Evolutionary conservation across 2,797 vertebrate genomes (phyloP).

Genomic region (Steatocranus sp.): DNA sequence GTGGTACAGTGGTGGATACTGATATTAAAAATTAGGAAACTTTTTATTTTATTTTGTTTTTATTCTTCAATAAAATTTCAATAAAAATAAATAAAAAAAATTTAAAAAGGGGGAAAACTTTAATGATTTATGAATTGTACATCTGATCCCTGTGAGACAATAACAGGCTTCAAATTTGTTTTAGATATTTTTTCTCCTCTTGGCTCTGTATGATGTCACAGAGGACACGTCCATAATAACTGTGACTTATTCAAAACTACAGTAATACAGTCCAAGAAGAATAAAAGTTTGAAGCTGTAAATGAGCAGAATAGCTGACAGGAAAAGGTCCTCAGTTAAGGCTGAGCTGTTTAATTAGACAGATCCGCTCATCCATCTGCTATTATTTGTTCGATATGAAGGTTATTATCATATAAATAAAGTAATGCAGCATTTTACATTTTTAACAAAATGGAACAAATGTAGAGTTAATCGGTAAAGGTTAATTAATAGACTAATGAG

Average conservation of each 20-base stretch:
- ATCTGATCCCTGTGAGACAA: neutral
- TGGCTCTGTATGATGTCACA: neutral
- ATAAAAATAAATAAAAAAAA: neutral
- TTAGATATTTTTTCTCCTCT: neutral
- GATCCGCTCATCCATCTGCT: neutral
- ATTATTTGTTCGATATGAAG: accelerated
- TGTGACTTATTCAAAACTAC: neutral
- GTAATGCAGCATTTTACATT: neutral
- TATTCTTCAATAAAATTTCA: neutral
- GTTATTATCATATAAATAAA: neutral
- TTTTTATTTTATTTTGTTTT: neutral
- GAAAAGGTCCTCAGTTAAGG: neutral
- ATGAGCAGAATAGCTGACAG: neutral
- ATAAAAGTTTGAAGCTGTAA: neutral
- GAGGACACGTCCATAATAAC: neutral
- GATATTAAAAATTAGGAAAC: neutral
- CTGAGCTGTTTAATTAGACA: neutral
- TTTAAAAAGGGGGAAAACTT: accelerated
- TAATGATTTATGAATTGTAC: accelerated
- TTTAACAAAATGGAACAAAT: neutral
- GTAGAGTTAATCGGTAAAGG: accelerated
- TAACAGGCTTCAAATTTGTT: neutral
- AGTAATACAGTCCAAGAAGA: neutral
- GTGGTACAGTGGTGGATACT: neutral
- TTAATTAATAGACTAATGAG: neutral